A percentile compares a stretch with the other conserved stretches of the same genome.
phyloP scores from a whole-genome alignment of 2,888 invertebrate genomes.

The Pyrrhia umbra region DNA sequence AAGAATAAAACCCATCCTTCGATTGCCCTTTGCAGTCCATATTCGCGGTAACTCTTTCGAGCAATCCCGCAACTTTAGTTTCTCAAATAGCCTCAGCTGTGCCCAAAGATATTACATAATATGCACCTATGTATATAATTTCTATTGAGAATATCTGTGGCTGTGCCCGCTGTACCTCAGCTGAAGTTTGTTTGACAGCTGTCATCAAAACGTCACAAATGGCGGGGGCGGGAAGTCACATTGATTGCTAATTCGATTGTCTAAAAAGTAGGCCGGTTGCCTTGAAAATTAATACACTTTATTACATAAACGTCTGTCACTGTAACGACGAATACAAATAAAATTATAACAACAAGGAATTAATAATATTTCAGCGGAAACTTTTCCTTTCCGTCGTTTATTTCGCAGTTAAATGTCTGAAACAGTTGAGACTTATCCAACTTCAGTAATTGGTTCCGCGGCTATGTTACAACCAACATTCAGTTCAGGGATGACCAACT shows the following conservation, averaged over 20 bases:
- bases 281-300: background rate
- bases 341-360: conserved; percentile 32
- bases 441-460: conserved; percentile 53
- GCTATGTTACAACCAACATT: conserved; percentile 54
- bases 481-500: conserved; percentile 43
- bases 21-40: too few relatives aligned
- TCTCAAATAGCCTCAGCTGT: too few relatives aligned
- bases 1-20: too few relatives aligned
- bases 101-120: too few relatives aligned
- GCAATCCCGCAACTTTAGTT: too few relatives aligned
- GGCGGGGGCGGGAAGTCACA: background rate
- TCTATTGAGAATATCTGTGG: too few relatives aligned
- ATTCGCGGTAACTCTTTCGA: too few relatives aligned
- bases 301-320: too few relatives aligned
- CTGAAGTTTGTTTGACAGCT: conserved; percentile 14
- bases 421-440: conserved; percentile 54
- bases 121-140: too few relatives aligned
- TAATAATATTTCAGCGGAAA: conserved; percentile 32
- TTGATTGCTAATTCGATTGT: background rate
- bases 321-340: conserved; percentile 21
- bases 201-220: conserved; percentile 7
- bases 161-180: too few relatives aligned
- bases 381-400: conserved; percentile 51
- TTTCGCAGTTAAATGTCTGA: conserved; percentile 55
- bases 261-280: background rate